Evolutionary conservation across 2,113 vertebrate species (phyloP).

Genomic region (Sylvia atricapilla): DNA sequence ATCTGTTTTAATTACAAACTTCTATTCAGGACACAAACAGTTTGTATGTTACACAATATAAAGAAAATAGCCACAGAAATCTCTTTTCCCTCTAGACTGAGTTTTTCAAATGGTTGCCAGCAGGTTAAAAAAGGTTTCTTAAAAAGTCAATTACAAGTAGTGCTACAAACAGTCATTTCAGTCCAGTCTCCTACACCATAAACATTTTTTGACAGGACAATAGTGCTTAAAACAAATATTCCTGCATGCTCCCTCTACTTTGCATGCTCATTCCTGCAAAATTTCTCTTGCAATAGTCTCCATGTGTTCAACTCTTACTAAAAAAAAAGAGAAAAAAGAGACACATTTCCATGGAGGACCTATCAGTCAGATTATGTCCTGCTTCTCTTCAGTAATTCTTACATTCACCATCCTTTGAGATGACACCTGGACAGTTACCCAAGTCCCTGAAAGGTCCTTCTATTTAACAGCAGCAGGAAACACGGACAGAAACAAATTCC

Average conservation of each 20-base stretch:
- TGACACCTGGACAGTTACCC: neutral
- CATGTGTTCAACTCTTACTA: neutral
- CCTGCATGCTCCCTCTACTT: neutral
- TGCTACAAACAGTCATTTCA: neutral
- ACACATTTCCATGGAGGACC: neutral
- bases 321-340: neutral
- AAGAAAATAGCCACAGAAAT: slow-evolving; percentile 38
- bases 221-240: neutral
- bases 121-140: neutral
- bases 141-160: slow-evolving; percentile 4
- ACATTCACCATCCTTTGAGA: neutral
- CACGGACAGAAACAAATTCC: neutral
- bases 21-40: slow-evolving; percentile 24
- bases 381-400: neutral
- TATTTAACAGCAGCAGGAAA: neutral
- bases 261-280: neutral
- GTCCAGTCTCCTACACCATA: neutral
- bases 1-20: slow-evolving; percentile 67
- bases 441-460: neutral
- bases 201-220: neutral
- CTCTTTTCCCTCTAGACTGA: neutral
- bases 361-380: neutral
- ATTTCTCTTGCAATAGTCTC: neutral
- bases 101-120: slow-evolving; percentile 37
- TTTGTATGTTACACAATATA: slow-evolving; percentile 25